Percentiles rank a stretch among this genome's conserved stretches.
Evolutionary conservation across 2,113 vertebrate species (phyloP).

Genomic region (Rafetus swinhoei): DNA sequence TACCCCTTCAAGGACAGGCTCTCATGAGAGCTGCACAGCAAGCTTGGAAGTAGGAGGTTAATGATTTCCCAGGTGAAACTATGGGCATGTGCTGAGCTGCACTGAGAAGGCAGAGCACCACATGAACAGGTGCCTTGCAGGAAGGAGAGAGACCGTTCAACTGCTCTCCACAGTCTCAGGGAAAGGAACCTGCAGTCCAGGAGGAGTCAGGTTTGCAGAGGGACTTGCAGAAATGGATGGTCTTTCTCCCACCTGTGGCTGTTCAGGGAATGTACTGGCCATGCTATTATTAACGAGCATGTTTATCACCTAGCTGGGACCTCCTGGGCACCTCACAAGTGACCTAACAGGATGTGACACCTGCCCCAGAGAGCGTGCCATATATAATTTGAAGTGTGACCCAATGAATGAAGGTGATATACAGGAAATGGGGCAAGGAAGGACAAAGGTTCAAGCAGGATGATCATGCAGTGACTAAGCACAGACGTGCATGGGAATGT

Average conservation of each 20-base stretch:
- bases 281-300: background rate
- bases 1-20: background rate
- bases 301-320: background rate
- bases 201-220: background rate
- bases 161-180: background rate
- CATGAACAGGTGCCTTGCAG: background rate
- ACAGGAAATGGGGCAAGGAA: rapidly evolving
- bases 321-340: background rate
- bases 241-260: background rate
- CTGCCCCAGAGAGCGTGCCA: too few species aligned
- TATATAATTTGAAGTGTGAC: rapidly evolving
- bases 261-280: background rate
- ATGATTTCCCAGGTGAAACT: background rate
- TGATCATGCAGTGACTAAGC: rapidly evolving
- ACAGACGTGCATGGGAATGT: rapidly evolving
- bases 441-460: background rate
- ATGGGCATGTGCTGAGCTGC: too few species aligned
- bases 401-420: background rate
- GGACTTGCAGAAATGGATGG: background rate
- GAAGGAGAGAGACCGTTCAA: background rate
- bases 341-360: too few species aligned
- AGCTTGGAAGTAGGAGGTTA: background rate
- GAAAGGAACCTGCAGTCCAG: background rate
- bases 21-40: background rate
- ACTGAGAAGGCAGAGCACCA: background rate